phyloP scores from a whole-genome alignment of 2,113 vertebrate species.

The Podarcis cretensis region DNA sequence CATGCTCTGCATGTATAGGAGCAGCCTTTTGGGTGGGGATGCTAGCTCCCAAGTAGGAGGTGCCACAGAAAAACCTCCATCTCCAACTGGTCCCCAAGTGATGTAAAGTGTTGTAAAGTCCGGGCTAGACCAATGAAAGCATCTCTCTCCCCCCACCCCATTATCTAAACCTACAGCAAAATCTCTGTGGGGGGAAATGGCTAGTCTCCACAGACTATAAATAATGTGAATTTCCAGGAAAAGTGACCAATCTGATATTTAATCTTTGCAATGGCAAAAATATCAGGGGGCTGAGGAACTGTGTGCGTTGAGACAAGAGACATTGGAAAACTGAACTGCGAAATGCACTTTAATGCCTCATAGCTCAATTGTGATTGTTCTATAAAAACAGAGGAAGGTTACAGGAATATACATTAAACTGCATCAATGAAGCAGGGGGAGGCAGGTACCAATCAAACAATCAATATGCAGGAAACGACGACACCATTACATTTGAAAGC shows the following conservation, averaged over 20 bases:
- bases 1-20: too few relatives aligned
- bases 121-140: not conserved
- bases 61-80: too few relatives aligned
- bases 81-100: too few relatives aligned
- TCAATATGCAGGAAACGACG: slow-evolving; percentile 72
- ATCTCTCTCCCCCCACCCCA: not conserved
- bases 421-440: slow-evolving; percentile 70
- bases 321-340: not conserved
- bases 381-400: slow-evolving; percentile 70
- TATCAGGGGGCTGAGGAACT: not conserved
- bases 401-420: slow-evolving; percentile 78
- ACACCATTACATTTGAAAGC: slow-evolving; percentile 59
- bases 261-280: not conserved
- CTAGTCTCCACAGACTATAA: not conserved
- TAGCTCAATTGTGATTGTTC: slow-evolving; percentile 56
- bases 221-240: slow-evolving; percentile 9
- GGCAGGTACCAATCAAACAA: slow-evolving; percentile 75
- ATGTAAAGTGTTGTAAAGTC: not conserved
- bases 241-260: not conserved
- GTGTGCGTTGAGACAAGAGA: not conserved
- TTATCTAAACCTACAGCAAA: not conserved
- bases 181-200: not conserved
- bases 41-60: too few relatives aligned
- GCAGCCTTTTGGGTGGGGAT: not conserved
- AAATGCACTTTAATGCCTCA: slow-evolving; percentile 41